phyloP scores from a whole-genome alignment of 1,140 invertebrate species.

The Cydia pomonella region DNA sequence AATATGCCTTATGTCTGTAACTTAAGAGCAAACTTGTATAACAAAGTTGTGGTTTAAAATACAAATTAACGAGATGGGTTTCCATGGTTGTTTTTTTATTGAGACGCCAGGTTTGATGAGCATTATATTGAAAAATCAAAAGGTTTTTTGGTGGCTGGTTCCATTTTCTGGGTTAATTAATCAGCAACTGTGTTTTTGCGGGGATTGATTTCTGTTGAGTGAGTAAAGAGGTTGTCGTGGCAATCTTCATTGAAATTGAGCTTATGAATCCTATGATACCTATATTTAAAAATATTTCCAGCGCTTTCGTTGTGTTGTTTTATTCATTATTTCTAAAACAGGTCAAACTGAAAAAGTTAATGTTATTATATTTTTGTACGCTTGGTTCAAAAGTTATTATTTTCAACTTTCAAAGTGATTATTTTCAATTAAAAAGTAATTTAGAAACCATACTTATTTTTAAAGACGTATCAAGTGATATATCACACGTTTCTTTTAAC shows the following conservation, averaged over 20 bases:
- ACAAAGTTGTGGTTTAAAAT: neutral
- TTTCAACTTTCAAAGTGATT: no score
- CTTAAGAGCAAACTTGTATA: neutral
- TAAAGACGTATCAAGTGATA: no score
- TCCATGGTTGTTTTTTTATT: conserved; percentile 40
- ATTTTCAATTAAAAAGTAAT: no score
- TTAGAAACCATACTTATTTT: no score
- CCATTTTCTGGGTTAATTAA: neutral
- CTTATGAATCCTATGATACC: no score
- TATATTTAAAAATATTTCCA: no score
- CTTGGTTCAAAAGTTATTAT: no score
- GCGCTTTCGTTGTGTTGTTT: neutral
- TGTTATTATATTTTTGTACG: no score
- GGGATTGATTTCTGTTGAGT: neutral
- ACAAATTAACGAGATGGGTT: conserved; percentile 60
- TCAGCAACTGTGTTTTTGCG: conserved; percentile 1
- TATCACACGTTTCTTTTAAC: no score
- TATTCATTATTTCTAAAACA: neutral
- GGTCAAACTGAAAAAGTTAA: no score
- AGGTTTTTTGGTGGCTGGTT: conserved; percentile 23
- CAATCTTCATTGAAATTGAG: neutral
- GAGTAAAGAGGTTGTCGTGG: neutral
- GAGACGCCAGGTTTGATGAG: conserved; percentile 13
- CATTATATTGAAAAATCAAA: conserved; percentile 24
- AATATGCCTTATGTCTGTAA: neutral